Evolutionary conservation across 2,888 invertebrate genomes (phyloP).

Genomic region (Azorinus chamasolen): DNA sequence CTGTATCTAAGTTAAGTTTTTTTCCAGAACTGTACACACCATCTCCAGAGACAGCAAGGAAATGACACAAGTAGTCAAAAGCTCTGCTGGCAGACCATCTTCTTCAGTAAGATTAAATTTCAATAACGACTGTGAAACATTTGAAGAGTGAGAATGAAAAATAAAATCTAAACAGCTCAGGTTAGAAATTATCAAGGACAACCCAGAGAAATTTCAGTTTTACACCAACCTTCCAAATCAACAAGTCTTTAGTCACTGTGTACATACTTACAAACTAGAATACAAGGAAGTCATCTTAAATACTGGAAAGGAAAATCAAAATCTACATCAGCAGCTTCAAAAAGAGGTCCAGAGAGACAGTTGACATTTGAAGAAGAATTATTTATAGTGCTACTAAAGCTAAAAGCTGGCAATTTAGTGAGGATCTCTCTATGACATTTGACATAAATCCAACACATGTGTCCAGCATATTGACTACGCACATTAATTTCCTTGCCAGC

Average conservation of each 20-base stretch:
- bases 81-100: too few relatives aligned
- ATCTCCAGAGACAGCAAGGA: too few relatives aligned
- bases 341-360: constrained; percentile 30
- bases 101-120: too few relatives aligned
- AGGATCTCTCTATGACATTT: constrained; percentile 45
- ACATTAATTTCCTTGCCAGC: constrained; percentile 37
- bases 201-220: constrained; percentile 47
- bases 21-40: too few relatives aligned
- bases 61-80: too few relatives aligned
- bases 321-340: neutral
- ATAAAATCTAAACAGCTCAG: too few relatives aligned
- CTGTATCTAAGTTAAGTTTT: too few relatives aligned
- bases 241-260: constrained; percentile 28
- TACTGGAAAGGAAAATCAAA: constrained; percentile 33
- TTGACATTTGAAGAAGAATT: constrained; percentile 48
- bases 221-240: constrained; percentile 53
- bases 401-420: constrained; percentile 54
- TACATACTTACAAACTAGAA: constrained; percentile 31
- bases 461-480: constrained; percentile 34
- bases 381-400: constrained; percentile 49
- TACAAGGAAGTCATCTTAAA: neutral
- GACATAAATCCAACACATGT: constrained; percentile 26
- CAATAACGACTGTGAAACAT: too few relatives aligned
- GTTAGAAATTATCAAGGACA: too few relatives aligned
- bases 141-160: too few relatives aligned